phyloP scores from a whole-genome alignment of 2,797 vertebrate species.

The Dendrocincla fuliginosa region DNA sequence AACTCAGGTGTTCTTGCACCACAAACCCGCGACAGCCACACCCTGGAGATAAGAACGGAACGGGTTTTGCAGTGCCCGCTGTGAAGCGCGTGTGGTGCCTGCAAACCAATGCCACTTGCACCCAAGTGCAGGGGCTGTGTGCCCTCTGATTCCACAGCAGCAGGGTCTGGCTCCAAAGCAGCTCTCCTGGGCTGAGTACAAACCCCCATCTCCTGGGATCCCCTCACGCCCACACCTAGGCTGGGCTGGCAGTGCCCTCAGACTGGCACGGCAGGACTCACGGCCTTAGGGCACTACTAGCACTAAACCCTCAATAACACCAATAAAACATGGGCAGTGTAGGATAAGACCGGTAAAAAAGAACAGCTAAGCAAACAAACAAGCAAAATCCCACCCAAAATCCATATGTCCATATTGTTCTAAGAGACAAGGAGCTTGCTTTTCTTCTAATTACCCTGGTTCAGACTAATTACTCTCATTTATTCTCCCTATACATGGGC shows the following conservation, averaged over 20 bases:
- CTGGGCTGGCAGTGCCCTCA: background rate
- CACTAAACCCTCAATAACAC: background rate
- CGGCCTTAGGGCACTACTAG: background rate
- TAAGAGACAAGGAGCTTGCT: background rate
- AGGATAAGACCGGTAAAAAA: background rate
- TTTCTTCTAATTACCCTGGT: background rate
- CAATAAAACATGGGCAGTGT: background rate
- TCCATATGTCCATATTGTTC: fast-evolving
- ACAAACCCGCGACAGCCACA: fast-evolving
- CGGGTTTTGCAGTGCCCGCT: fast-evolving
- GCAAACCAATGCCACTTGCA: background rate
- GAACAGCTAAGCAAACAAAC: background rate
- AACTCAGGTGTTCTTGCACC: background rate
- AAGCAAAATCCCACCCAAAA: background rate
- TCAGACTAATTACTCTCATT: background rate
- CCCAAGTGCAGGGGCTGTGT: background rate
- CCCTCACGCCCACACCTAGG: background rate
- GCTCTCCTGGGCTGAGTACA: fast-evolving
- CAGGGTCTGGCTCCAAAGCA: background rate
- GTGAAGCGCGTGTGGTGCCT: background rate
- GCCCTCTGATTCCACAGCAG: background rate
- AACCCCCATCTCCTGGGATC: background rate
- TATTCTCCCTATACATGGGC: background rate
- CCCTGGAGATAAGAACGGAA: background rate
- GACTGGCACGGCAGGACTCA: background rate